phyloP scores from a whole-genome alignment of 2,113 vertebrate genomes.

The Engraulis encrasicolus region DNA sequence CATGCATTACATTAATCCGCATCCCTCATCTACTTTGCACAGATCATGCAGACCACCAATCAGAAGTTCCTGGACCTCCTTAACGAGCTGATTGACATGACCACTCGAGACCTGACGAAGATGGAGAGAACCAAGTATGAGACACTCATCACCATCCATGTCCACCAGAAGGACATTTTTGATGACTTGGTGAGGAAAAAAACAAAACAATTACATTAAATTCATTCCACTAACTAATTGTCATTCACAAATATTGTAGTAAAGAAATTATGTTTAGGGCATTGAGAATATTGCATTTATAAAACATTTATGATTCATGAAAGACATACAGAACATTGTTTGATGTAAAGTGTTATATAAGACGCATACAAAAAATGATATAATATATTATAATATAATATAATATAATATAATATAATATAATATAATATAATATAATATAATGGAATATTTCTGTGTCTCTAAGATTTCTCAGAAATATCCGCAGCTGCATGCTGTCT shows the following conservation, averaged over 20 bases:
- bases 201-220: no score
- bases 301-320: no score
- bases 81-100: constrained; percentile 85
- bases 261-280: no score
- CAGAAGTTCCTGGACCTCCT: constrained; percentile 87
- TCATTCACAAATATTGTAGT: no score
- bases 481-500: background rate
- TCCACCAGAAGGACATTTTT: constrained; percentile 92
- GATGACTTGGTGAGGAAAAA: constrained; percentile 83
- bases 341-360: no score
- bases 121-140: constrained; percentile 90
- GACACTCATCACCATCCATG: constrained; percentile 91
- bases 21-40: constrained; percentile 6
- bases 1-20: background rate
- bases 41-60: constrained; percentile 85
- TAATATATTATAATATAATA: no score
- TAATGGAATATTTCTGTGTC: background rate
- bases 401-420: no score
- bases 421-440: no score
- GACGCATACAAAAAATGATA: no score
- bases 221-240: no score
- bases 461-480: background rate
- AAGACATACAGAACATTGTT: no score
- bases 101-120: constrained; percentile 81
- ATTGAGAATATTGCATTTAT: no score